Percentiles rank a stretch among this genome's conserved stretches.
phyloP scores from a whole-genome alignment of 2,113 vertebrate species.

The Madoqua kirkii region DNA sequence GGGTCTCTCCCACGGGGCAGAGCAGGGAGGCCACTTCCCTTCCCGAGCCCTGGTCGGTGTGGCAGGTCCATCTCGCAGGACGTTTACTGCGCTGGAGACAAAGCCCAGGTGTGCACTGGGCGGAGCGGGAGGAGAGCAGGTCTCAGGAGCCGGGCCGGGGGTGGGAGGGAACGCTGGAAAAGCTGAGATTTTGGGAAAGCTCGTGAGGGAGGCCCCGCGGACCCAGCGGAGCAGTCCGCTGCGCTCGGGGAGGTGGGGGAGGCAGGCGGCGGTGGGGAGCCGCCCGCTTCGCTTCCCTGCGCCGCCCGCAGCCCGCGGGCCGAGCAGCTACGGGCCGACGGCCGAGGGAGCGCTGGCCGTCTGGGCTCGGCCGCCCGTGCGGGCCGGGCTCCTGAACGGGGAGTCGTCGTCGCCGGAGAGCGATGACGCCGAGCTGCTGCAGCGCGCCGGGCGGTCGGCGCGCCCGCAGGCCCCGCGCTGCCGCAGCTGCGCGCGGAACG shows the following conservation, averaged over 20 bases:
- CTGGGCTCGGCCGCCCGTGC: not conserved
- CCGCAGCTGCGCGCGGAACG: slow-evolving; percentile 79
- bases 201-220: too few species aligned
- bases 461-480: not conserved
- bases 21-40: not conserved
- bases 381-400: not conserved
- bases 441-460: not conserved
- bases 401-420: slow-evolving; percentile 35
- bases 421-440: slow-evolving; percentile 41
- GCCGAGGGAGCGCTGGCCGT: not conserved
- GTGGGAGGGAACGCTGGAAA: not conserved
- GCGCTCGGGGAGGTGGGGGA: not conserved
- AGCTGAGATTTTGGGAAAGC: not conserved
- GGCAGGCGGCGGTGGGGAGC: not conserved
- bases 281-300: not conserved
- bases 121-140: not conserved
- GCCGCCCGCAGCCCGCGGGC: not conserved
- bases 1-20: rapidly evolving
- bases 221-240: not conserved
- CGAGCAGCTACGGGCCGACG: not conserved
- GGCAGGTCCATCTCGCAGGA: not conserved
- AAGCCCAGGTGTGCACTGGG: rapidly evolving
- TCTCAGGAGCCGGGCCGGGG: not conserved
- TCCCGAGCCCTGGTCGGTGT: not conserved
- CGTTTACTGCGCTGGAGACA: not conserved